Evolutionary conservation across 1,140 invertebrate genomes (phyloP).

Genomic region (Drosophila nannoptera): DNA sequence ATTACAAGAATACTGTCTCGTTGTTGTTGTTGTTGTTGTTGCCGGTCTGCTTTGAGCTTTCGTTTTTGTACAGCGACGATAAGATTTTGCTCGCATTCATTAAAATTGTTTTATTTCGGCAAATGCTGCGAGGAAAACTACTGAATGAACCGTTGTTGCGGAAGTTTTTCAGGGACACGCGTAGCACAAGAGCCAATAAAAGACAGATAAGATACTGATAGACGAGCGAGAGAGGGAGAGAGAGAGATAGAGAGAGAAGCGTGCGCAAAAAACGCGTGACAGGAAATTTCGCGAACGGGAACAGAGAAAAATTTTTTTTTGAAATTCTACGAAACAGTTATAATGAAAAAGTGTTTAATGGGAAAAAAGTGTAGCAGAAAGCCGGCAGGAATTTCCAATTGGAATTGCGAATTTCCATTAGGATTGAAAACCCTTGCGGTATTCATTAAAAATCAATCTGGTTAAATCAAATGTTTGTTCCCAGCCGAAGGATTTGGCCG

Average conservation of each 20-base stretch:
- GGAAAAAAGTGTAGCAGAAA: background rate
- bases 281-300: background rate
- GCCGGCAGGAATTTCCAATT: background rate
- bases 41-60: conserved; percentile 8
- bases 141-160: conserved; percentile 34
- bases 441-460: conserved; percentile 1
- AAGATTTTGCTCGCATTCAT: conserved; percentile 22
- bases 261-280: background rate
- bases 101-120: conserved; percentile 14
- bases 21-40: conserved; percentile 10
- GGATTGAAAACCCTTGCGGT: conserved; percentile 1
- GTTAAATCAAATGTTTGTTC: background rate
- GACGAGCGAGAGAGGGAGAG: background rate
- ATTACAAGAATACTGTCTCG: conserved; percentile 28
- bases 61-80: conserved; percentile 8
- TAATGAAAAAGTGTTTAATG: background rate
- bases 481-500: conserved; percentile 5
- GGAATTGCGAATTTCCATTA: background rate
- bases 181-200: conserved; percentile 6
- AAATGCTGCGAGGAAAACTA: conserved; percentile 7
- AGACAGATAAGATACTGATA: conserved; percentile 44
- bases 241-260: conserved; percentile 3
- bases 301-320: background rate
- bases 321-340: conserved; percentile 17
- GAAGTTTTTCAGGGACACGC: conserved; percentile 25